A percentile compares a stretch with the other conserved stretches of the same genome.
Conservation (phyloP, 2,113 vertebrate species). For the Scomber scombrus region DNA sequence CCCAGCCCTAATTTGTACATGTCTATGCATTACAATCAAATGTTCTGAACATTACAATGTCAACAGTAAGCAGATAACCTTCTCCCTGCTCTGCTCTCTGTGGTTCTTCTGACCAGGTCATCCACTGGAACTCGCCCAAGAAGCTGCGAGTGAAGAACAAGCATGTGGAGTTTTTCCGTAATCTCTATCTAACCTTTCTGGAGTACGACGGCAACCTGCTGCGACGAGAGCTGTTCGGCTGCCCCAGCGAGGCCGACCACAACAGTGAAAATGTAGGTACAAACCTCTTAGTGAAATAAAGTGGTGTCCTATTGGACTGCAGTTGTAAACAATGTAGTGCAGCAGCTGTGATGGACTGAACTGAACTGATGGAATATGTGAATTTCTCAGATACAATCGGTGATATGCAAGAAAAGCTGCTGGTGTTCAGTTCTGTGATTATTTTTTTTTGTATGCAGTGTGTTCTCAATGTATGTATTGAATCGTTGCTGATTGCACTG, state of each 20-base stretch:
- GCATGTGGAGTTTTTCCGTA: constrained; percentile 98
- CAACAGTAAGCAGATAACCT: background rate
- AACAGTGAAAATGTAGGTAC: constrained; percentile 96
- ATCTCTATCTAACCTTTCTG: constrained; percentile 97
- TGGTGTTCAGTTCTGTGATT: background rate
- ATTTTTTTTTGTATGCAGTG: background rate
- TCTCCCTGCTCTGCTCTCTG: background rate
- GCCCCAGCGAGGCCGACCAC: constrained; percentile 93
- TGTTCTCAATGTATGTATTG: background rate
- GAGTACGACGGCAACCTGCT: constrained; percentile 98
- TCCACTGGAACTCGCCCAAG: constrained; percentile 99
- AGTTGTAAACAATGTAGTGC: no score
- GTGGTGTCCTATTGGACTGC: background rate
- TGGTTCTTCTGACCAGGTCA: constrained; percentile 86
- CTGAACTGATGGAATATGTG: background rate
- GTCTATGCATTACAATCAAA: background rate
- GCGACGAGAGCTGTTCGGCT: constrained; percentile 95
- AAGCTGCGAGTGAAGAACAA: constrained; percentile 99
- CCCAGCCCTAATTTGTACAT: no score
- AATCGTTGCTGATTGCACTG: background rate
- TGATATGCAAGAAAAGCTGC: background rate
- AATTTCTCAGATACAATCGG: background rate
- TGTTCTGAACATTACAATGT: background rate
- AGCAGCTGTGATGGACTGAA: background rate
- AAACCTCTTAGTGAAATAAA: no score